Evolutionary conservation across 2,113 vertebrate species (phyloP).

Genomic region (Erpornis zantholeuca): DNA sequence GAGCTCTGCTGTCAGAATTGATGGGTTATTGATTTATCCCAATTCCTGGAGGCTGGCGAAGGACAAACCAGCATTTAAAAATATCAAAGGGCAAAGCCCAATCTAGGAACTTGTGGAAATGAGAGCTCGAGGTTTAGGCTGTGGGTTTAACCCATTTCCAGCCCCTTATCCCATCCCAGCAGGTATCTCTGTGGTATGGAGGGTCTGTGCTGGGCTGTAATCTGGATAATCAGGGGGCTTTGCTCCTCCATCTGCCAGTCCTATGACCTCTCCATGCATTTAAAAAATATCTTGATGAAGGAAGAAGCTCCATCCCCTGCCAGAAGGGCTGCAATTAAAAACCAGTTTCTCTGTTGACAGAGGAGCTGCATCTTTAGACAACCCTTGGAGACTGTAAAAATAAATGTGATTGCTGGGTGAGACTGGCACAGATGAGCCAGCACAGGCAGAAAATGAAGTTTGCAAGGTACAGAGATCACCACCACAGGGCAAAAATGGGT

Average conservation of each 20-base stretch:
- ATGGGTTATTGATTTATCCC: not conserved
- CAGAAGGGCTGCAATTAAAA: not conserved
- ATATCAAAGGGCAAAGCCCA: not conserved
- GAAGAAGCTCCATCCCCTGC: not conserved
- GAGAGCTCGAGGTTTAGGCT: not conserved
- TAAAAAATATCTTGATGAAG: not conserved
- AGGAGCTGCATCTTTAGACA: not conserved
- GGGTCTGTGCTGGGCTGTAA: not conserved
- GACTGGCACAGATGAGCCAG: not conserved
- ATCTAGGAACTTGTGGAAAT: not conserved
- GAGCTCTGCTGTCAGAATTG: not conserved
- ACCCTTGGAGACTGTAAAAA: not conserved
- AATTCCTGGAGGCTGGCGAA: not conserved
- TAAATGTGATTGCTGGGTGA: not conserved
- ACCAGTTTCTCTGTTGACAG: not conserved
- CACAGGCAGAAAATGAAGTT: not conserved
- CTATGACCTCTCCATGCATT: not conserved
- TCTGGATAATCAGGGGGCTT: not conserved
- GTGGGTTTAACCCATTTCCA: not conserved
- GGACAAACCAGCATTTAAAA: not conserved
- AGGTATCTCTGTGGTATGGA: not conserved
- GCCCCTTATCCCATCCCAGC: not conserved
- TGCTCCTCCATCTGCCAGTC: not conserved
- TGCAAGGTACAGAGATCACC: not conserved
- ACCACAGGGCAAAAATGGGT: accelerated